Conservation (phyloP, 2,113 vertebrate species). For the Aegotheles bennettii region DNA sequence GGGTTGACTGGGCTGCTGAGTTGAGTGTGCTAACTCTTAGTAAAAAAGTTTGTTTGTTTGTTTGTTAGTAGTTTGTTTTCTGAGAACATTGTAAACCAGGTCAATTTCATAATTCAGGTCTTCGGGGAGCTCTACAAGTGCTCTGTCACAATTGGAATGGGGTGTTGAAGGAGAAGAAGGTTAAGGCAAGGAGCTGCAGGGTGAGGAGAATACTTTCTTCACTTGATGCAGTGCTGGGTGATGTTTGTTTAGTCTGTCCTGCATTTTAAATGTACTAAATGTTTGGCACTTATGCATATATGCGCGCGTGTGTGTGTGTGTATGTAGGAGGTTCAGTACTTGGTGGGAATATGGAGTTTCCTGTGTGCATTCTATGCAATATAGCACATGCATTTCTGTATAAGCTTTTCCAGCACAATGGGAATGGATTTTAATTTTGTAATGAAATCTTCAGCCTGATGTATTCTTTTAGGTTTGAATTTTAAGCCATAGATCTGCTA, state of each 20-base stretch:
- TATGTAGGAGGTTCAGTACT: no score
- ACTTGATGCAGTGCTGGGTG: not conserved
- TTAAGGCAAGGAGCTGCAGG: not conserved
- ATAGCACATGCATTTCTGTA: not conserved
- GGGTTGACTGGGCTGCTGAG: not conserved
- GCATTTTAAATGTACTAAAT: not conserved
- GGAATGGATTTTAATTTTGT: not conserved
- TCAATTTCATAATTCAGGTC: not conserved
- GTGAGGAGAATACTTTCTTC: not conserved
- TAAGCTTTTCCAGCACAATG: not conserved
- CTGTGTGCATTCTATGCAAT: not conserved
- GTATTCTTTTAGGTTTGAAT: not conserved
- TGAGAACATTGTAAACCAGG: not conserved
- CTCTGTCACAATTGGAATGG: no score
- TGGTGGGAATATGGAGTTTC: no score
- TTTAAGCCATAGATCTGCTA: not conserved
- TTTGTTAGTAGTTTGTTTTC: not conserved
- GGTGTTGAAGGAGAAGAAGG: no score
- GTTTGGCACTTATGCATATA: not conserved
- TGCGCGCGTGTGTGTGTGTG: no score
- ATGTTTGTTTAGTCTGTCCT: not conserved
- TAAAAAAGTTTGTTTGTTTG: not conserved
- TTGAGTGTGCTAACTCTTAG: not conserved
- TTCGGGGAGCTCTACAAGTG: not conserved
- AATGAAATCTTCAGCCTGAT: not conserved